Evolutionary conservation across 64 coral and sea anemone species (phyloP), one percentile per base, ranked within the genome.

Genomic region (Montipora cactus): DNA sequence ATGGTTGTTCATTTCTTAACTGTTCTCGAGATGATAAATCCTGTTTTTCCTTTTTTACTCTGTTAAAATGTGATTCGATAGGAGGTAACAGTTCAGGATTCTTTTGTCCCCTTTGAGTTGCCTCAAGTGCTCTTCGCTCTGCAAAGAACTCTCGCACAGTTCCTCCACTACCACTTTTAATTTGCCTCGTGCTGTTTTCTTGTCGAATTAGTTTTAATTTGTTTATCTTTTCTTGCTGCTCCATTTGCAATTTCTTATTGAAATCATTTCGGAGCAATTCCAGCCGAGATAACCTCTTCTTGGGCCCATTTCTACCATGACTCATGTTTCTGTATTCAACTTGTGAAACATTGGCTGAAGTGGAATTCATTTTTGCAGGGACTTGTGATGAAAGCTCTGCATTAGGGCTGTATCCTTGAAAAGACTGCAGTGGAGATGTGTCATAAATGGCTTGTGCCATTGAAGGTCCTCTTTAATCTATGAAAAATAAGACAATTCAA

Each of bases 121-220:
- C 92, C 74, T 93, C 92, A 84, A 96, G 59, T 79, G 92, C 92
- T 94, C 95, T 92, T 84, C 98, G 84, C 82, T 96, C 95, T 51
- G 89, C 80, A 95, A 99, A 99, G 62, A 99, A 99, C 44, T 93
- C 98, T 72, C 98, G 79, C 2, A 99, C 98, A 21, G 92, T 96
- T 76, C 98, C 98, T 72, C 95, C 81, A 75, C 55, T 74, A 12
- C 44, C 75, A 11, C 22, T 76, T 74, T 46, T 88, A 21, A 58
- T 28, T 70, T 62, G 55, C 13, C 92, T 90, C 10, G 59, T 21
- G 76, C 92, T 62, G 59, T 92, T 64, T 55, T 77, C 23, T 22
- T 64, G 80, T 46, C 73, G 83, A 72, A 88, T 50, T 48, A 52
- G 7, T 75, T 78, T 44, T 37, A 96, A 66, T 7, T 90, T 92